These are phyloP conservation scores for Cydia splendana DNA, from an alignment of 1,140 invertebrate species.

Conservation along the genomic window DNA sequence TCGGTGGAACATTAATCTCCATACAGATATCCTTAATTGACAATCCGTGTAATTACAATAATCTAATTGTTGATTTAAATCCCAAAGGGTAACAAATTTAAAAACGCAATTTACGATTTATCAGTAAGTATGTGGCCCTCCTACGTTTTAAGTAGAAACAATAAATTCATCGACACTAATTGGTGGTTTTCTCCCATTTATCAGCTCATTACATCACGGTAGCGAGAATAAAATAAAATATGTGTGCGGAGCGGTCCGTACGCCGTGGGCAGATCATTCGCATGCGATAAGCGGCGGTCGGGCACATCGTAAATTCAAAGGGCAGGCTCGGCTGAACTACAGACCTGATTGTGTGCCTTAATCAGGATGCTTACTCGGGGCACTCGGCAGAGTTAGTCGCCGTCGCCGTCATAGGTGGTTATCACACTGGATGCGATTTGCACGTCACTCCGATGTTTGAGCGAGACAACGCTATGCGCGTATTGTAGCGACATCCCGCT, in stretches of 20 bases:
- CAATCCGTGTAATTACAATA: conserved; percentile 60
- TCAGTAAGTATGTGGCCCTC: conserved; percentile 66
- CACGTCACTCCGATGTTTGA: no score
- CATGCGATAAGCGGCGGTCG: conserved; percentile 77
- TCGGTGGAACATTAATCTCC: conserved; percentile 40
- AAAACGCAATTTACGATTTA: conserved; percentile 73
- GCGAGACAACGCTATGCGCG: no score
- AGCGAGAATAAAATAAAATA: conserved; percentile 80
- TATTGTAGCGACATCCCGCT: no score
- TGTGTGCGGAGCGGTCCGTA: conserved; percentile 72
- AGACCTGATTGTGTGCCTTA: conserved; percentile 76
- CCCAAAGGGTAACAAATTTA: conserved; percentile 58
- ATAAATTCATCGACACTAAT: conserved; percentile 80
- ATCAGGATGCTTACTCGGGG: conserved; percentile 63
- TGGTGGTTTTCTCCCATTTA: conserved; percentile 80
- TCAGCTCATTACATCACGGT: conserved; percentile 80
- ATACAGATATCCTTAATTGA: conserved; percentile 54
- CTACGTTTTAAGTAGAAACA: conserved; percentile 79
- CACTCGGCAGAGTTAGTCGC: conserved; percentile 35
- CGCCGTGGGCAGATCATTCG: conserved; percentile 76
- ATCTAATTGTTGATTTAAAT: conserved; percentile 72
- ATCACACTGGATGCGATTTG: no score
- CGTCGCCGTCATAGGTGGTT: background rate
- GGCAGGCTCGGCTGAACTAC: conserved; percentile 72
- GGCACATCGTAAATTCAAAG: conserved; percentile 78